These are phyloP conservation scores for Dinoponera quadriceps DNA, from an alignment of 1,140 invertebrate genomes.

Conservation along the genomic window DNA sequence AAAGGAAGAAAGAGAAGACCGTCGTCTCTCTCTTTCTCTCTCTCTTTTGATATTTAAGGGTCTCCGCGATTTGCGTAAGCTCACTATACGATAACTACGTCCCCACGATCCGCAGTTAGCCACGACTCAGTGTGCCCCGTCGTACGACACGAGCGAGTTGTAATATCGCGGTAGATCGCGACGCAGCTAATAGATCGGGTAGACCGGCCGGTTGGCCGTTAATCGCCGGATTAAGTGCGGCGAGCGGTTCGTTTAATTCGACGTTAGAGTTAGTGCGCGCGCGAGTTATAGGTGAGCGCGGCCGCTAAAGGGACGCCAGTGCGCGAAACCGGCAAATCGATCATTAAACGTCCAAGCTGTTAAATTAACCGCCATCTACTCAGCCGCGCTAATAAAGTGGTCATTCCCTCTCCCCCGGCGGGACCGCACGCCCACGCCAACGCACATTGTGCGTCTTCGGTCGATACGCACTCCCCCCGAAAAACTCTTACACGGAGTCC, in stretches of 20 bases:
- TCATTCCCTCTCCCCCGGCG: constrained; percentile 50
- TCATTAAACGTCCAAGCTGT: constrained; percentile 80
- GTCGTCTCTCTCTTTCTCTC: too few relatives aligned
- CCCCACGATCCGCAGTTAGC: too few relatives aligned
- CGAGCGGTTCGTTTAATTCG: constrained; percentile 62
- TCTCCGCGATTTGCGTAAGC: neutral
- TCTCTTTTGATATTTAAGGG: too few relatives aligned
- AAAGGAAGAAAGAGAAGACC: too few relatives aligned
- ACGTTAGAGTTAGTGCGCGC: constrained; percentile 36
- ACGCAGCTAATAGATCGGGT: constrained; percentile 21
- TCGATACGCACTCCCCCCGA: neutral
- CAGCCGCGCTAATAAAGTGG: constrained; percentile 78
- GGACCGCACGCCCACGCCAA: neutral
- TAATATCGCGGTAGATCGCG: constrained; percentile 20
- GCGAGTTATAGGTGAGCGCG: constrained; percentile 31
- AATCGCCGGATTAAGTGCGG: constrained; percentile 56
- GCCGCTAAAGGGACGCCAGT: constrained; percentile 28
- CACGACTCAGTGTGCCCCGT: neutral
- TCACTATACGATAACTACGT: neutral
- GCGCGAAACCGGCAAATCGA: constrained; percentile 78
- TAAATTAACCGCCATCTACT: constrained; percentile 80
- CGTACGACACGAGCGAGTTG: neutral
- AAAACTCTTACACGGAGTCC: neutral
- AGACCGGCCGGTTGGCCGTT: constrained; percentile 4
- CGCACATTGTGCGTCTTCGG: neutral